Base-by-base conservation (phyloP, 1,140 invertebrate genomes). In the Streblospio benedicti region DNA sequence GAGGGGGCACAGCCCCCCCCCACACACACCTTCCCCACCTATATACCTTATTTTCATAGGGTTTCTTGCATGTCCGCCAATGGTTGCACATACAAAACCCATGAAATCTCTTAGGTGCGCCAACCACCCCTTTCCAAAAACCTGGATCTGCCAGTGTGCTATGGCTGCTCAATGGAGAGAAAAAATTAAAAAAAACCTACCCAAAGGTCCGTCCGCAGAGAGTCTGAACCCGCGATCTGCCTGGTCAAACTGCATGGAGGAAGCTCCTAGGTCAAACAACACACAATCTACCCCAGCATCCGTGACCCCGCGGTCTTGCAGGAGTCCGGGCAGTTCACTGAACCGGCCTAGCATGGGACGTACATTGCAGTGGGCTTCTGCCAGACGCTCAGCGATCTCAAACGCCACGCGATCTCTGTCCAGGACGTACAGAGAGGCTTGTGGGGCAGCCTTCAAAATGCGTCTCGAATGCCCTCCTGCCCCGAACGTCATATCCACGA, bases 211-310 rank as follows among this genome's bases (percentile, higher is more conserved):
- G 81, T 94, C 83, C 47, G 84, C 83, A 47, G 84, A 86, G 0
- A 95, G 66, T 14, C 88, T 85, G 79, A 98, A 97, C 4, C 94
- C 94, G 71, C 94, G 81, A 18, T 83, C 79, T 1, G 83, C 78
- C 67, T 81, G 80, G 70, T 95, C 87, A 73, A 94, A 86, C 77
- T 98, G 94, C 90, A 96, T 95, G 0, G 91, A 93, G 3, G 93
- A 97, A 73, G 88, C 90, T n/a, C 94, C 93, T 75, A 91, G 87
- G 80, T 97, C 93, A 80, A 95, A 91, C 16, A 97, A 71, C 63
- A 94, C 85, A 0, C 87, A 89, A 81, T 96, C 90, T 27, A 97
- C 80, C 28, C 82, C 85, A 59, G 84, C 84, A 57, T 80, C 79
- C 32, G 70, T 69, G 9, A 92, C 73, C 32, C 82, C 78, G 30